Conservation (phyloP, 2,113 vertebrate genomes). For the Oreamnos americanus region DNA sequence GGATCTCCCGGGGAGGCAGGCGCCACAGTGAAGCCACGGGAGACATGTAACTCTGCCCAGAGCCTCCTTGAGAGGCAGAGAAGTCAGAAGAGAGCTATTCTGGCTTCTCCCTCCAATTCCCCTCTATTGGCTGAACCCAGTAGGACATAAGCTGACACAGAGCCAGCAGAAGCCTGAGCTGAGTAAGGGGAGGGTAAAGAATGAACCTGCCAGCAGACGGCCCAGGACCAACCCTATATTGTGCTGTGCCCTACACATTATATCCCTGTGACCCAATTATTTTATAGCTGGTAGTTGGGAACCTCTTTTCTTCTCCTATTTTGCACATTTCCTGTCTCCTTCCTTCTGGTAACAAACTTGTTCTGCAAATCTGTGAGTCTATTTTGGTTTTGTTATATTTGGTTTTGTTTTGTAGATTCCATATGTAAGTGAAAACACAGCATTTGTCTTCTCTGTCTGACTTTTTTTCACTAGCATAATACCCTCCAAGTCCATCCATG, state of each 20-base stretch:
- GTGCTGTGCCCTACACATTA: not conserved
- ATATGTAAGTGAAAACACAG: not conserved
- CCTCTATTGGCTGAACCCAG: not conserved
- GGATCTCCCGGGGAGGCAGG: not conserved
- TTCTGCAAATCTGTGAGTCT: not conserved
- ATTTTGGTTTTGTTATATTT: not conserved
- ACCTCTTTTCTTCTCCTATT: not conserved
- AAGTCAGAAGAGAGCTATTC: not conserved
- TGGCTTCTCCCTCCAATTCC: not conserved
- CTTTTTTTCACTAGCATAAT: not conserved
- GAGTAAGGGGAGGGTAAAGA: too few relatives aligned
- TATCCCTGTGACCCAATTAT: not conserved
- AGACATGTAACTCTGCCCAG: not conserved
- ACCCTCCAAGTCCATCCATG: not conserved
- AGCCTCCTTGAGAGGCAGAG: not conserved
- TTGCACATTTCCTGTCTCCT: rapidly evolving
- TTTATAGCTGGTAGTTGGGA: not conserved
- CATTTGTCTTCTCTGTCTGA: not conserved
- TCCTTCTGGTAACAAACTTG: not conserved
- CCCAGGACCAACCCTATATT: not conserved
- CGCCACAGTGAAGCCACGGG: not conserved
- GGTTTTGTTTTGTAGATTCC: not conserved
- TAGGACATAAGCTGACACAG: too few relatives aligned
- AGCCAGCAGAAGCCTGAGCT: not conserved
- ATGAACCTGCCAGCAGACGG: too few relatives aligned